These are phyloP conservation scores for Sigmodon hispidus DNA, from an alignment of 2,113 vertebrate species.

Conservation along the genomic window DNA sequence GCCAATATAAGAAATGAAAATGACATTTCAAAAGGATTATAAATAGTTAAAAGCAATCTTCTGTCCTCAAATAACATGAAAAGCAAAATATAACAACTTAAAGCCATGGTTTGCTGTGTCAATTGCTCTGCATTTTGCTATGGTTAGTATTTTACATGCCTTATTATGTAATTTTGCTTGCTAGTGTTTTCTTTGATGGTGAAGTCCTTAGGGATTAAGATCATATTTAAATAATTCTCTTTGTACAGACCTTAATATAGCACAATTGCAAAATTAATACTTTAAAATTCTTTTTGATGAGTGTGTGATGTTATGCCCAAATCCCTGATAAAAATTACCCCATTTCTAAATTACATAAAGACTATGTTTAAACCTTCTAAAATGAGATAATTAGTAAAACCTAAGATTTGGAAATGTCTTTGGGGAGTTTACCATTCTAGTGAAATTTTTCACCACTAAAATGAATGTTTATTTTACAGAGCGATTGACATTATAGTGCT, in stretches of 20 bases:
- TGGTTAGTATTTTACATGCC: conserved; percentile 26
- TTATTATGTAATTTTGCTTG: conserved; percentile 35
- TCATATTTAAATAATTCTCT: conserved; percentile 76
- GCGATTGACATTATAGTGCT: neutral
- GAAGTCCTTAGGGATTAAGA: conserved; percentile 12
- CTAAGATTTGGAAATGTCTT: conserved; percentile 9
- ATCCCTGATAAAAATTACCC: conserved; percentile 48
- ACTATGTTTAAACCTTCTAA: conserved; percentile 55
- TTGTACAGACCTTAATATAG: conserved; percentile 65
- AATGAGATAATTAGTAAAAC: conserved; percentile 50
- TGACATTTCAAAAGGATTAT: neutral
- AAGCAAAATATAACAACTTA: neutral
- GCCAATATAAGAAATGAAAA: neutral
- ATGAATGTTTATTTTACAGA: neutral
- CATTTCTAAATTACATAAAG: conserved; percentile 52
- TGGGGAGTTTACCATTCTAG: neutral
- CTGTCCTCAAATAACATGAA: neutral
- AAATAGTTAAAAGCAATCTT: neutral
- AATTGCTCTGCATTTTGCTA: neutral
- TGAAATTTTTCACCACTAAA: neutral
- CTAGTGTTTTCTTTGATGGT: conserved; percentile 45
- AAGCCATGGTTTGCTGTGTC: neutral
- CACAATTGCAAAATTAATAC: conserved; percentile 53
- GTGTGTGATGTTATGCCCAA: conserved; percentile 41
- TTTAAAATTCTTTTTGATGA: conserved; percentile 78